A percentile compares a stretch with the other conserved stretches of the same genome.
Conservation (phyloP, 1,140 invertebrate species). For the Hyles vespertilio region DNA sequence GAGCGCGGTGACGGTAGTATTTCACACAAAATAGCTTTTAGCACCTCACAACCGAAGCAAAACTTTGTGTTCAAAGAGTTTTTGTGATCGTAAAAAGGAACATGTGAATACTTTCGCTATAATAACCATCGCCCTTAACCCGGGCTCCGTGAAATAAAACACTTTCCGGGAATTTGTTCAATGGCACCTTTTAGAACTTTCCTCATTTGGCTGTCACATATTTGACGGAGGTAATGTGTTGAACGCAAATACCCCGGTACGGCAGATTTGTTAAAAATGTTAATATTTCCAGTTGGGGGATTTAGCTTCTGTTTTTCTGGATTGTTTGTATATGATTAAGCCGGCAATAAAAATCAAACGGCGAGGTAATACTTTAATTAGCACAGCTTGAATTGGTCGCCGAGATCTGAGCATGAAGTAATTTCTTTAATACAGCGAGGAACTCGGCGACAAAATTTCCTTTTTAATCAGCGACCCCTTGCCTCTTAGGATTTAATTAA, state of each 20-base stretch:
- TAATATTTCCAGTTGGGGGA: no score
- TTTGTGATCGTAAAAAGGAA: constrained; percentile 41
- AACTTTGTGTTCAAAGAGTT: constrained; percentile 36
- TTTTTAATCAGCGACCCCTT: constrained; percentile 49
- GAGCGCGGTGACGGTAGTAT: constrained; percentile 27
- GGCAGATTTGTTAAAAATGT: no score
- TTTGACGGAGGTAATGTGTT: background rate
- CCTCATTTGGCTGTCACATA: background rate
- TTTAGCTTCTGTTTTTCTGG: no score
- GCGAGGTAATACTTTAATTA: constrained; percentile 21
- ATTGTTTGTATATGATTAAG: background rate
- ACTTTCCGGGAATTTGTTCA: background rate
- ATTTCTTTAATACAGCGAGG: constrained; percentile 43
- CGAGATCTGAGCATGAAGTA: constrained; percentile 29
- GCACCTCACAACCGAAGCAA: constrained; percentile 32
- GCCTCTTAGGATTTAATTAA: constrained; percentile 53
- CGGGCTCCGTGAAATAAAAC: background rate
- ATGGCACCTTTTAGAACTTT: background rate
- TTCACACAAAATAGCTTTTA: constrained; percentile 48
- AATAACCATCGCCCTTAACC: constrained; percentile 12
- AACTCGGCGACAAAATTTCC: constrained; percentile 34
- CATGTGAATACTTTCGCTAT: constrained; percentile 39
- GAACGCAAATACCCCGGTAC: no score
- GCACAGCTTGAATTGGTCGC: constrained; percentile 21
- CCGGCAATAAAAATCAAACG: constrained; percentile 16